These are phyloP conservation scores for Guaruba guarouba DNA, from an alignment of 2,113 vertebrate genomes.

Conservation along the genomic window DNA sequence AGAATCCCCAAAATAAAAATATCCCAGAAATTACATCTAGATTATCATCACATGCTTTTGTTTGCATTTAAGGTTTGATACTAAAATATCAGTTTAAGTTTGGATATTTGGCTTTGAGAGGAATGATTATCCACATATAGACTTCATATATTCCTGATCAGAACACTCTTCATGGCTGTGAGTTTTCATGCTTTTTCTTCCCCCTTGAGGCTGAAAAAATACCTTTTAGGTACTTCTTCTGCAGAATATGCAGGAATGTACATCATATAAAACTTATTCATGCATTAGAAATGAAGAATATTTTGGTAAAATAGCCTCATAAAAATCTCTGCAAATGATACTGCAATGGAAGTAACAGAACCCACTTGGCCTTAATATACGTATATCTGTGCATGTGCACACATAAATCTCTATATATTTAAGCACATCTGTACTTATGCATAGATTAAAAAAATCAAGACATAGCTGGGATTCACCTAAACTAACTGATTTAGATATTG, in stretches of 20 bases:
- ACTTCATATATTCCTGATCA: background rate
- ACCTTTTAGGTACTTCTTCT: background rate
- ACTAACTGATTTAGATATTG: background rate
- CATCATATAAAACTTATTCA: background rate
- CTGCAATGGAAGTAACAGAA: background rate
- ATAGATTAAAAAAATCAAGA: background rate
- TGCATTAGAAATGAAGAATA: background rate
- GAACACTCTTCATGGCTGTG: background rate
- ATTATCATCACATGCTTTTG: background rate
- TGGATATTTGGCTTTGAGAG: background rate
- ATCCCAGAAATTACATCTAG: background rate
- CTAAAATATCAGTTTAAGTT: background rate
- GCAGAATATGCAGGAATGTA: background rate
- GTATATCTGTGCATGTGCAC: accelerated
- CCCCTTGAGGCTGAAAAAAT: background rate
- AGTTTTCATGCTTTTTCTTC: background rate
- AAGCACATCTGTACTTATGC: background rate
- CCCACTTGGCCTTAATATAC: background rate
- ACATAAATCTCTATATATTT: background rate
- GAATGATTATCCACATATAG: background rate
- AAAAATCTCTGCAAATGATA: background rate
- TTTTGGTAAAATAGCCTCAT: background rate
- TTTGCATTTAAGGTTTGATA: background rate
- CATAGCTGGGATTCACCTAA: background rate
- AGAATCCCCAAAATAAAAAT: background rate